Evolutionary conservation across 2,113 vertebrate species (phyloP).

Genomic region (Mirza zaza): DNA sequence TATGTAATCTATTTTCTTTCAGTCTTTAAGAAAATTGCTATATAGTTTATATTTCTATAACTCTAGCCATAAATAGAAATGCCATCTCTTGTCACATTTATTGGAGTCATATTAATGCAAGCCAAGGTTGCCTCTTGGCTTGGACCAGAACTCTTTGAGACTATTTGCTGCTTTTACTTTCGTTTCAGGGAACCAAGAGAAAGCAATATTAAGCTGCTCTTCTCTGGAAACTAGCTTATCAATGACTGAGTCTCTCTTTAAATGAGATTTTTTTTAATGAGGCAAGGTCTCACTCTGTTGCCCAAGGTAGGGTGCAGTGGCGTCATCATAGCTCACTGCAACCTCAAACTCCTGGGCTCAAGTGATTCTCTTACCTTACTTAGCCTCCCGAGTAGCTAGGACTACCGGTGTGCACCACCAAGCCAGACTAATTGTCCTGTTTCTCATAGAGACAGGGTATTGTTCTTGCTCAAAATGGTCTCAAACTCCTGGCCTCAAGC

Average conservation of each 20-base stretch:
- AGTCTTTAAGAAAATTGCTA: conserved; percentile 13
- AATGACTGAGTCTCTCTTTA: not conserved
- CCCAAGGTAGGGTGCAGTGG: too few relatives aligned
- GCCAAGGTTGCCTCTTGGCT: not conserved
- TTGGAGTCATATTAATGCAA: not conserved
- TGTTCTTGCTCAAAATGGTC: too few relatives aligned
- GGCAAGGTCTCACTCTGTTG: too few relatives aligned
- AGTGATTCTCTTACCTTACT: too few relatives aligned
- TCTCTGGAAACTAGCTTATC: not conserved
- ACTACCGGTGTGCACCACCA: too few relatives aligned
- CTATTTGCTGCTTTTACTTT: not conserved
- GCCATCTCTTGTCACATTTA: not conserved
- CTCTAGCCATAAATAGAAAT: not conserved
- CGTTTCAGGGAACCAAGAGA: not conserved
- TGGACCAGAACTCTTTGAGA: not conserved
- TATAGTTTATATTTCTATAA: not conserved
- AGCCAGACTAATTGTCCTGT: too few relatives aligned
- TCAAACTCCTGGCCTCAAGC: too few relatives aligned
- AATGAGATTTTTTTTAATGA: not conserved
- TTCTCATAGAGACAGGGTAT: too few relatives aligned
- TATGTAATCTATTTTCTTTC: not conserved
- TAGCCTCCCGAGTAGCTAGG: too few relatives aligned
- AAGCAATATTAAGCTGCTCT: not conserved
- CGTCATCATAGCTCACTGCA: too few relatives aligned
- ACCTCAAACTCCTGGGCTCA: too few relatives aligned